A percentile compares a stretch with the other conserved stretches of the same genome.
Evolutionary conservation across 2,797 vertebrate species (phyloP).

Genomic region (Lateolabrax maculatus): DNA sequence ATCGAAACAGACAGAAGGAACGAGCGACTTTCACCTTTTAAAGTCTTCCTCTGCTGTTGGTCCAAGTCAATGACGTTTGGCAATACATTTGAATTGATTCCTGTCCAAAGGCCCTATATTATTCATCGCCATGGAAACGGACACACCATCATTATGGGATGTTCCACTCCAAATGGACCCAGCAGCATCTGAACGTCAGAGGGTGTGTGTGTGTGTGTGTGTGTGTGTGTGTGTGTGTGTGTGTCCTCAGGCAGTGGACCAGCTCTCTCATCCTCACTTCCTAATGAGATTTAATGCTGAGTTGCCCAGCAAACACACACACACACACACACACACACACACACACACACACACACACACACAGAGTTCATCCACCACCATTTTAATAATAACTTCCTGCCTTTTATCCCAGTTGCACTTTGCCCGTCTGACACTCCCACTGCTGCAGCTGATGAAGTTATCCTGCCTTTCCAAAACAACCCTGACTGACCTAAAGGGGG

Average conservation of each 20-base stretch:
- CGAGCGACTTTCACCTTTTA: not conserved
- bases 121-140: constrained; percentile 51
- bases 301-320: constrained; percentile 34
- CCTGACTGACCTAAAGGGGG: not conserved
- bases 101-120: constrained; percentile 3
- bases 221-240: constrained; percentile 40
- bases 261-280: constrained; percentile 63
- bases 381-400: constrained; percentile 56
- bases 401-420: constrained; percentile 28
- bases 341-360: constrained; percentile 29
- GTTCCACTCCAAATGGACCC: constrained; percentile 66
- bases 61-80: not conserved
- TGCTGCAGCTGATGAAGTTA: constrained; percentile 26
- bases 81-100: constrained; percentile 4
- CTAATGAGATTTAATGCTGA: constrained; percentile 76
- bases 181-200: constrained; percentile 28
- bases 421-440: not conserved
- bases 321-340: constrained; percentile 34
- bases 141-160: constrained; percentile 63
- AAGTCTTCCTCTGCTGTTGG: not conserved
- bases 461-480: not conserved
- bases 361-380: constrained; percentile 21
- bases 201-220: constrained; percentile 19
- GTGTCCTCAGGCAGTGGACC: constrained; percentile 50
- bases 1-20: not conserved